Base-by-base conservation (phyloP, 2,888 invertebrate species). In the Leptura quadrifasciata region DNA sequence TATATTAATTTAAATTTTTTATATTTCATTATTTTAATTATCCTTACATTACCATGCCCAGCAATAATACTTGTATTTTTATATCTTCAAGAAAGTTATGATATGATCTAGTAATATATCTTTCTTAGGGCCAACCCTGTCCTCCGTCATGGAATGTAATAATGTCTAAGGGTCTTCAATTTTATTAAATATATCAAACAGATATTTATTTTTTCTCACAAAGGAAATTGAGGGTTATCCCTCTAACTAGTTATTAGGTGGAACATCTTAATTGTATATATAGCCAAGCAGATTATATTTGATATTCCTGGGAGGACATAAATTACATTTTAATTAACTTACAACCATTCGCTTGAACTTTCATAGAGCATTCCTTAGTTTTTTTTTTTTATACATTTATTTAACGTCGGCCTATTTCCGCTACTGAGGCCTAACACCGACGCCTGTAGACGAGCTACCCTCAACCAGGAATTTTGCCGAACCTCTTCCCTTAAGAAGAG, bases 91-190 rank as follows among this genome's bases (percentile, higher is more conserved):
- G n/a, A n/a, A n/a, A n/a, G n/a, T n/a, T n/a, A n/a, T n/a, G 27
- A 0, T 39, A 39, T 39, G 39, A 12, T 15, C 12, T 12, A 39
- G 15, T 39, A 1, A 2, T 58, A 24, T 3, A 47, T 12, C 12
- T 9, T 47, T 64, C 35, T n/a, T 47, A 20, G 12, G 47, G 31
- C 27, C 70, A 4, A 18, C 24, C 58, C 73, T 60, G 73, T 57
- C 21, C 24, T 60, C 60, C 27, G 52, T 52, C 60, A 58, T 67
- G 73, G 73, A 73, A 73, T 73, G 73, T 64, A 73, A 73, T 73
- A 73, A 67, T 47, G 73, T 67, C 65, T 67, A 21, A 72, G 57
- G 67, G 71, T 61, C 71, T 35, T 52, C 47, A 18, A 5, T 71
- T 61, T 71, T 71, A 71, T 71, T 71, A 71, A 61, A 71, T 61